Conservation (phyloP, 2,797 vertebrate genomes). For the Centropyge bicolor region DNA sequence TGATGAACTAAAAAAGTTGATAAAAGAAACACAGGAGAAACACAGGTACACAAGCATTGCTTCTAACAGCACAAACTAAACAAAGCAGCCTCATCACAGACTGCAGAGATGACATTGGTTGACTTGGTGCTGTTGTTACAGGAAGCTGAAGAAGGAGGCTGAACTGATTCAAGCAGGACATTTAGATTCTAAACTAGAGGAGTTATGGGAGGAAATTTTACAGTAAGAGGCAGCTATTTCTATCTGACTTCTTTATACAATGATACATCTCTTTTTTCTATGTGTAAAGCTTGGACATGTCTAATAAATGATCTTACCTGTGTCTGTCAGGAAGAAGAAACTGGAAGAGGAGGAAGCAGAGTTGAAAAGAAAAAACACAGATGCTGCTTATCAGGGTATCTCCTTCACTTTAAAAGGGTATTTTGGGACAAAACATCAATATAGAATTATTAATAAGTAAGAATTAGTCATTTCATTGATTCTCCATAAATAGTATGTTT, state of each 20-base stretch:
- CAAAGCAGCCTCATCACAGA: not conserved
- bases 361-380: slow-evolving; percentile 92
- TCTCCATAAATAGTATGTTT: not conserved
- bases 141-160: slow-evolving; percentile 94
- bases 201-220: slow-evolving; percentile 92
- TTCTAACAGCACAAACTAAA: not conserved
- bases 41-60: slow-evolving; percentile 86
- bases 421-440: not conserved
- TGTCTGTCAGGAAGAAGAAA: slow-evolving; percentile 91
- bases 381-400: slow-evolving; percentile 95
- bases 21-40: slow-evolving; percentile 96
- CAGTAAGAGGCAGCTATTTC: slow-evolving; percentile 82
- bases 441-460: not conserved
- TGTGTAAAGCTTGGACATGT: not conserved
- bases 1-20: slow-evolving; percentile 93
- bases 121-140: slow-evolving; percentile 60
- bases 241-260: slow-evolving; percentile 1
- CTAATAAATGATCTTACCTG: slow-evolving; percentile 11
- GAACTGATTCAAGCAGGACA: slow-evolving; percentile 94
- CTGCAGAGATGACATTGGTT: not conserved
- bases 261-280: not conserved
- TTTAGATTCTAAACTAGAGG: slow-evolving; percentile 92
- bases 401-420: slow-evolving; percentile 21
- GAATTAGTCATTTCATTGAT: not conserved
- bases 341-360: slow-evolving; percentile 94